Percentiles rank a stretch among this genome's conserved stretches.
phyloP scores from a whole-genome alignment of 1,140 invertebrate genomes.

The Protaetia brevitarsis region DNA sequence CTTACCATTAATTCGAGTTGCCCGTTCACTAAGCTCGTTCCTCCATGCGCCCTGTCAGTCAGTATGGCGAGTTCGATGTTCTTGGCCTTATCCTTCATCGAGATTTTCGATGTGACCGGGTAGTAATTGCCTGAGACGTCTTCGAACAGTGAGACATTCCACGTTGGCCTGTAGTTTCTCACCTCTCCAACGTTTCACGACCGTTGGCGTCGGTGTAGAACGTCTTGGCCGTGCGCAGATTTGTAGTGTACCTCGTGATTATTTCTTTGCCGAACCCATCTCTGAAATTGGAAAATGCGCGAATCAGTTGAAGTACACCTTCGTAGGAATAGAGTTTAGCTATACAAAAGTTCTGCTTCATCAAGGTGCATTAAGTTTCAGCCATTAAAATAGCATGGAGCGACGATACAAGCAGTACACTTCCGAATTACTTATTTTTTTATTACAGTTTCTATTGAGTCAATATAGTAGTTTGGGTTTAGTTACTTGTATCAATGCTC shows the following conservation, averaged over 20 bases:
- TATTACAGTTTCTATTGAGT: too few species aligned
- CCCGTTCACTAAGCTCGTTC: constrained; percentile 72
- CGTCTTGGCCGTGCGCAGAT: constrained; percentile 60
- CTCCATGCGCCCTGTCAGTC: constrained; percentile 86
- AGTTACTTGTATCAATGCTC: too few species aligned
- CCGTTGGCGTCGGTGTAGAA: constrained; percentile 97
- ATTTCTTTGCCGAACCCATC: constrained; percentile 80
- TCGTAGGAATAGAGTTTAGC: too few species aligned
- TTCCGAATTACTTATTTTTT: too few species aligned
- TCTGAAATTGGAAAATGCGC: constrained; percentile 49
- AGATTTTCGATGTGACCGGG: constrained; percentile 83
- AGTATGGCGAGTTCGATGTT: constrained; percentile 64
- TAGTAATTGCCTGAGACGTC: constrained; percentile 87
- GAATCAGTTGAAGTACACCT: too few species aligned
- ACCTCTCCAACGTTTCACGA: constrained; percentile 78
- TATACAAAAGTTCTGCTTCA: too few species aligned
- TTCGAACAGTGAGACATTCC: constrained; percentile 65
- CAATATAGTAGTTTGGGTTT: too few species aligned
- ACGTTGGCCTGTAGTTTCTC: constrained; percentile 73
- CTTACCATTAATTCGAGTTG: constrained; percentile 70
- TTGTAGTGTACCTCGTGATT: constrained; percentile 67
- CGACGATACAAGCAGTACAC: too few species aligned
- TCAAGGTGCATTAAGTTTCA: too few species aligned
- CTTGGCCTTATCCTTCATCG: constrained; percentile 57
- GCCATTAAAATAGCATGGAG: too few species aligned